Conservation (phyloP, 1,140 invertebrate species). For the Lerema accius region DNA sequence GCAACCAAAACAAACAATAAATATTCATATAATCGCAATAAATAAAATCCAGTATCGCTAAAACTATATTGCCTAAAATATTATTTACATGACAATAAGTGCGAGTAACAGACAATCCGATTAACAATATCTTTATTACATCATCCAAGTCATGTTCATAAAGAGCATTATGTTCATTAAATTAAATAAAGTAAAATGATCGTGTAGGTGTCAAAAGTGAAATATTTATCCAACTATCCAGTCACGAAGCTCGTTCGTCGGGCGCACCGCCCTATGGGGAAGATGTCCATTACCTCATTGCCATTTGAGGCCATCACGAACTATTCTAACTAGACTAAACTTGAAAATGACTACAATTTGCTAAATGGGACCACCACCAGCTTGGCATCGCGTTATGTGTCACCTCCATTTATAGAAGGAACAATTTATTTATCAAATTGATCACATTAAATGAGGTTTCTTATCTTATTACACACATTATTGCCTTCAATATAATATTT, state of each 20-base stretch:
- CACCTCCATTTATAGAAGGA: conserved; percentile 7
- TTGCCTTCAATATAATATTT: background rate
- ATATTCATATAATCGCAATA: background rate
- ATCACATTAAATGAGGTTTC: background rate
- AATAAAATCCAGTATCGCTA: background rate
- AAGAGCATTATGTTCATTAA: no score
- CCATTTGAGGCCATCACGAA: conserved; percentile 54
- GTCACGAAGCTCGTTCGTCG: conserved; percentile 22
- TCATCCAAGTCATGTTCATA: no score
- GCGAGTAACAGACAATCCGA: no score
- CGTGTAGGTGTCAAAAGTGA: conserved; percentile 16
- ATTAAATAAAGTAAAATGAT: no score
- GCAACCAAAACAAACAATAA: no score
- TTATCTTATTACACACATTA: background rate
- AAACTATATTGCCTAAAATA: no score
- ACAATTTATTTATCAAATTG: conserved; percentile 17
- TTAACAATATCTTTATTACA: background rate
- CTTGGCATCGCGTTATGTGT: conserved; percentile 6
- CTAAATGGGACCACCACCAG: conserved; percentile 27
- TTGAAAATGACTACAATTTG: conserved; percentile 48
- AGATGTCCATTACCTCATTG: conserved; percentile 71
- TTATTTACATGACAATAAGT: no score
- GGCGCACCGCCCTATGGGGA: conserved; percentile 61
- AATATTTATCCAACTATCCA: conserved; percentile 6
- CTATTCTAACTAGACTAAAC: conserved; percentile 46